A percentile compares a stretch with the other conserved stretches of the same genome.
Conservation (phyloP, 2,113 vertebrate genomes). For the Rhagologus leucostigma region DNA sequence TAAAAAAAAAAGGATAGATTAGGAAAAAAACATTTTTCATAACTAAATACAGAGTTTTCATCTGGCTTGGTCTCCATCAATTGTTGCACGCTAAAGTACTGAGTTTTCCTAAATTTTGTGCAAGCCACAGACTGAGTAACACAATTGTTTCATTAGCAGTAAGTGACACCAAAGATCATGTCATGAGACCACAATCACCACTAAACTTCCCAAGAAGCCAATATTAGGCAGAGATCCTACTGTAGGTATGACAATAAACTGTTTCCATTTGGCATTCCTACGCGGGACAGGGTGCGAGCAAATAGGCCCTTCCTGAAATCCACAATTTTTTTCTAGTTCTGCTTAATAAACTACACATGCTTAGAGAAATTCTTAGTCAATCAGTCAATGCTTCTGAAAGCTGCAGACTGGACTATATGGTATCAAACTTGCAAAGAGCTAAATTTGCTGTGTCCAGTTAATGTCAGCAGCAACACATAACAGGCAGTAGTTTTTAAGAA, state of each 20-base stretch:
- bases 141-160: neutral
- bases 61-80: neutral
- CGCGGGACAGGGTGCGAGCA: rapidly evolving
- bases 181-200: neutral
- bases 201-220: neutral
- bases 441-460: neutral
- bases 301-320: neutral
- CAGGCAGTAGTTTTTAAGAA: neutral
- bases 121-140: neutral
- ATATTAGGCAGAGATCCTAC: neutral
- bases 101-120: neutral
- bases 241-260: neutral
- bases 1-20: neutral
- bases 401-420: neutral
- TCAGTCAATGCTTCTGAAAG: neutral
- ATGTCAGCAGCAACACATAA: neutral
- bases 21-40: neutral
- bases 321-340: neutral
- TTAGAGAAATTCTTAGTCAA: neutral
- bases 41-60: neutral
- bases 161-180: neutral
- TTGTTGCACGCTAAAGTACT: neutral
- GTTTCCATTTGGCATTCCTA: neutral
- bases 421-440: neutral
- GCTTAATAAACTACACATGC: neutral